These are phyloP conservation scores for Lysandra coridon DNA, from an alignment of 2,888 invertebrate species.

Conservation along the genomic window DNA sequence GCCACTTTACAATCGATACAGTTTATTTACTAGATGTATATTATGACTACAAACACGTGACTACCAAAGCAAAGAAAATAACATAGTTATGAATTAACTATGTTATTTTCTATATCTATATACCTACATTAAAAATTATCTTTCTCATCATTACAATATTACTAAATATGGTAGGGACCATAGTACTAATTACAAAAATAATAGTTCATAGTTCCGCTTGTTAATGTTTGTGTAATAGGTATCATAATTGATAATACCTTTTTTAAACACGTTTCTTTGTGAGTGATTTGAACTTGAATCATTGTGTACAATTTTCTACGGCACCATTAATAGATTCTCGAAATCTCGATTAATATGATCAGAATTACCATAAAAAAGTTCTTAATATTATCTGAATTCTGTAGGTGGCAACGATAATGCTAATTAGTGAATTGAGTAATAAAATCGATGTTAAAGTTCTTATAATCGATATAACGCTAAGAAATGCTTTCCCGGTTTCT, in stretches of 20 bases:
- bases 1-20: too few species aligned
- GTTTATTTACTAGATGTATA: too few species aligned
- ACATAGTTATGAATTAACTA: too few species aligned
- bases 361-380: neutral
- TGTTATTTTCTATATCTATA: too few species aligned
- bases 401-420: neutral
- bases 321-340: neutral
- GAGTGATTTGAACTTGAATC: neutral
- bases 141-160: neutral
- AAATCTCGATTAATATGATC: neutral
- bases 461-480: too few species aligned
- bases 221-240: neutral
- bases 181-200: neutral
- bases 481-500: too few species aligned
- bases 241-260: neutral
- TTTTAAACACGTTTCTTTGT: neutral
- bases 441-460: neutral
- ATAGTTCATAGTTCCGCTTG: neutral
- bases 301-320: slow-evolving; percentile 1
- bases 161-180: neutral
- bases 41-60: neutral
- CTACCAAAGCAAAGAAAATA: neutral
- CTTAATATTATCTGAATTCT: neutral
- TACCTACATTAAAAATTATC: neutral
- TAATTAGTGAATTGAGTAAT: neutral